A percentile compares a stretch with the other conserved stretches of the same genome.
Conservation (phyloP, 2,888 invertebrate genomes). For the Blomia tropicalis region DNA sequence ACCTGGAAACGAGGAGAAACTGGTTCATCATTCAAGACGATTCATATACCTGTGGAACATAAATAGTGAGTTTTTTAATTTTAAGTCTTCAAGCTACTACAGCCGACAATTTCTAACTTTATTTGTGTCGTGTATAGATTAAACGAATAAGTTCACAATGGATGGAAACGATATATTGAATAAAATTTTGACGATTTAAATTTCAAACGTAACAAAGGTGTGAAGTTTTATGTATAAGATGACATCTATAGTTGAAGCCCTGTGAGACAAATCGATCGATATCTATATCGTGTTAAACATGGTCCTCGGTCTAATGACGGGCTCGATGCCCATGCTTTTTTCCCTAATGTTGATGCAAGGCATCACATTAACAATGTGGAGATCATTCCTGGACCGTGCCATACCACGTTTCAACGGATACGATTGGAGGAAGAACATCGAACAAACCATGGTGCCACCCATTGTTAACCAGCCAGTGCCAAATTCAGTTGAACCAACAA, state of each 20-base stretch:
- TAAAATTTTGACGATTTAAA: too few species aligned
- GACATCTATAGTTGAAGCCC: not conserved
- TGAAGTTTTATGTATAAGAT: too few species aligned
- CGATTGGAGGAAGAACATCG: not conserved
- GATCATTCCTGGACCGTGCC: constrained; percentile 23
- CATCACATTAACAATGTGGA: constrained; percentile 23
- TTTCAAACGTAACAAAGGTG: too few species aligned
- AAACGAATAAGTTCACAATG: too few species aligned
- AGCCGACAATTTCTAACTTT: too few species aligned
- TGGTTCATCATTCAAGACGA: too few species aligned
- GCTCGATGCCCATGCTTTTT: constrained; percentile 21
- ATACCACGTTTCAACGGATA: constrained; percentile 18
- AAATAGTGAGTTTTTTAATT: too few species aligned
- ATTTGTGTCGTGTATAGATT: too few species aligned
- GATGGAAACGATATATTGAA: too few species aligned
- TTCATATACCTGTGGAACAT: too few species aligned
- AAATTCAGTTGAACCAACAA: not conserved
- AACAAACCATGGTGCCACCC: not conserved
- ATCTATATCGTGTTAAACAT: not conserved
- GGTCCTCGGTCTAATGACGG: constrained; percentile 10
- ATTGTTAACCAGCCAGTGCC: not conserved
- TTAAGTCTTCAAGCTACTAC: too few species aligned
- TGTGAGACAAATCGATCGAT: not conserved
- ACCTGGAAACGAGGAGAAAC: too few species aligned
- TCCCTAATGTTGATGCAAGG: constrained; percentile 26